phyloP scores from a whole-genome alignment of 30 jellyfish, hydroid and myxozoan species.

The Catostylus mosaicus region DNA sequence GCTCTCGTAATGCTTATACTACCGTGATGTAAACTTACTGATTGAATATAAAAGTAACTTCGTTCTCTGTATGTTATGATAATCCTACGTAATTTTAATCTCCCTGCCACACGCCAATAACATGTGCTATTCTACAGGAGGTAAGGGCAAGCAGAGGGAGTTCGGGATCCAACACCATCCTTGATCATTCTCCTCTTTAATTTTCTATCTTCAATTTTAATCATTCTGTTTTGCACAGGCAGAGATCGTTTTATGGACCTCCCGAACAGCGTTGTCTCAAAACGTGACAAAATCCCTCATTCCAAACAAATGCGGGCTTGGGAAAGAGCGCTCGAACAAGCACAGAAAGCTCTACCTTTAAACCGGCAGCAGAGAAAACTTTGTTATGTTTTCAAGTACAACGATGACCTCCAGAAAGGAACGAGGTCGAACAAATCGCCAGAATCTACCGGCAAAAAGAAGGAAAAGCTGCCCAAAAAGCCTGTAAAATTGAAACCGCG shows the following conservation, averaged over 20 bases:
- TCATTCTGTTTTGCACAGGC: no score
- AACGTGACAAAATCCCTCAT: conserved; percentile 59
- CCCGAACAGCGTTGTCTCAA: conserved; percentile 40
- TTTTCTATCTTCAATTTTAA: no score
- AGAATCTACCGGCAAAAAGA: conserved; percentile 32
- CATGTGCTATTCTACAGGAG: no score
- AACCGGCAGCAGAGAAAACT: conserved; percentile 76
- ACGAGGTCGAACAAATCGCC: conserved; percentile 34
- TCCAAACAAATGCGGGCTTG: conserved; percentile 71
- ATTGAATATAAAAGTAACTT: no score
- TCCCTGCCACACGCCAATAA: no score
- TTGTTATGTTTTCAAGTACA: conserved; percentile 70
- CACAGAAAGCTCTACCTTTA: conserved; percentile 85
- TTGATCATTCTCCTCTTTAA: no score
- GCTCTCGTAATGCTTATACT: no score
- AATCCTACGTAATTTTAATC: no score
- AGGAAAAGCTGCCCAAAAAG: conserved; percentile 42
- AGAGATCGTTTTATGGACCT: conserved; percentile 53
- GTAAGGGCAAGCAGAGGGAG: no score
- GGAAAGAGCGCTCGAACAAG: conserved; percentile 87
- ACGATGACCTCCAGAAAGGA: conserved; percentile 41
- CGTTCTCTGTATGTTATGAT: no score
- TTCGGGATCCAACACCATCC: no score
- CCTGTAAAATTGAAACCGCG: conserved; percentile 15
- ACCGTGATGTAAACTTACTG: no score